A percentile compares a stretch with the other conserved stretches of the same genome.
phyloP scores from a whole-genome alignment of 1,140 invertebrate genomes.

The Tetramorium alpestre region DNA sequence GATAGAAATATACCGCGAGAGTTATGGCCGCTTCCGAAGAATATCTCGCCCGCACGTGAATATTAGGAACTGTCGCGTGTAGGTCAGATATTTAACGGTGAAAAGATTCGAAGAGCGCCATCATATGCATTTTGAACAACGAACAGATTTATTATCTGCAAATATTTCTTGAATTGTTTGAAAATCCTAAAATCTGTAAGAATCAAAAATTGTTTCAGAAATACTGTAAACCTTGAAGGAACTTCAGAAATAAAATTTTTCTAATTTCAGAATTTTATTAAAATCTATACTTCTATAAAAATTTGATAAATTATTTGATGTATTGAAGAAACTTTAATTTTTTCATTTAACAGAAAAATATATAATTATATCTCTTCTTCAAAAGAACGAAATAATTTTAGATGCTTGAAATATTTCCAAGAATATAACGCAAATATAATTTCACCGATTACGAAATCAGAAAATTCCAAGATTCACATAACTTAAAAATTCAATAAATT shows the following conservation, averaged over 20 bases:
- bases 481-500: background rate
- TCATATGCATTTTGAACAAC: background rate
- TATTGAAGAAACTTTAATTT: background rate
- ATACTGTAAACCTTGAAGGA: background rate
- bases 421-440: background rate
- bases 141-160: background rate
- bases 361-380: background rate
- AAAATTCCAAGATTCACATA: background rate
- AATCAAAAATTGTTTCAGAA: background rate
- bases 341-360: background rate
- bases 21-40: conserved; percentile 28
- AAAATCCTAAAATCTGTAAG: background rate
- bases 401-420: background rate
- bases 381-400: background rate
- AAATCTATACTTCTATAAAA: background rate
- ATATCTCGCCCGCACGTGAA: background rate
- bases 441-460: background rate
- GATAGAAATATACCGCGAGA: conserved; percentile 67
- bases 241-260: background rate
- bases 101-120: conserved; percentile 13
- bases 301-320: background rate
- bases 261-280: background rate
- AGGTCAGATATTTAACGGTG: conserved; percentile 48
- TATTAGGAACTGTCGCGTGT: background rate
- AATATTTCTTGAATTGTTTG: background rate